These are phyloP conservation scores for Ips nitidus DNA, from an alignment of 1,140 invertebrate species.

Conservation along the genomic window DNA sequence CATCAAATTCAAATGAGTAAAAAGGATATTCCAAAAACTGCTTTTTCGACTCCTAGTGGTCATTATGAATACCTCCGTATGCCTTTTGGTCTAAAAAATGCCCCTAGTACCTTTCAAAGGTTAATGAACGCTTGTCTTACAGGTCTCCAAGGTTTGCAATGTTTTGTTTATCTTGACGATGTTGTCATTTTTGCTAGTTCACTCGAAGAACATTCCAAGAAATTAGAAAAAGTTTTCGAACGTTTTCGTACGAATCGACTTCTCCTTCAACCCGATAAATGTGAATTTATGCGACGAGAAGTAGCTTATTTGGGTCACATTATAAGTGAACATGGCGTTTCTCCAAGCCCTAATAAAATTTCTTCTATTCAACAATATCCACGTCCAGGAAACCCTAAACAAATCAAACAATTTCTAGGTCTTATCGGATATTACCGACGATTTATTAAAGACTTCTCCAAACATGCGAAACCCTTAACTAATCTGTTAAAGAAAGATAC, in stretches of 20 bases:
- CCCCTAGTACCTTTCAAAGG: constrained; percentile 48
- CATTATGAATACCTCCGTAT: constrained; percentile 48
- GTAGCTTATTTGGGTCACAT: constrained; percentile 48
- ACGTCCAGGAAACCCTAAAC: constrained; percentile 42
- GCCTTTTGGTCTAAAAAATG: constrained; percentile 49
- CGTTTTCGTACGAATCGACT: constrained; percentile 22
- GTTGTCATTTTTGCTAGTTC: constrained; percentile 49
- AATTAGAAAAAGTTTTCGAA: constrained; percentile 28
- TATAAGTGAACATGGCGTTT: constrained; percentile 49
- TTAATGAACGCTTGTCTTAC: constrained; percentile 49
- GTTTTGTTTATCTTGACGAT: constrained; percentile 52
- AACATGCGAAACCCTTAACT: constrained; percentile 36
- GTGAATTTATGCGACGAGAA: constrained; percentile 48
- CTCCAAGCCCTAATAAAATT: constrained; percentile 53
- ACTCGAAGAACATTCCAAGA: constrained; percentile 41
- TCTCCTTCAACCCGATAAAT: constrained; percentile 48
- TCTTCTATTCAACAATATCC: constrained; percentile 49
- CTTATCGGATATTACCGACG: constrained; percentile 42
- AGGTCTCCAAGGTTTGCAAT: constrained; percentile 45
- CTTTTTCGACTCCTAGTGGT: constrained; percentile 49
- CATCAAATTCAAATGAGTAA: constrained; percentile 54
- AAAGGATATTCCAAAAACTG: constrained; percentile 53
- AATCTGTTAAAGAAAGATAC: constrained; percentile 34
- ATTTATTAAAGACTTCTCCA: constrained; percentile 37
- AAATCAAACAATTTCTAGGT: constrained; percentile 53